A percentile compares a stretch with the other conserved stretches of the same genome.
phyloP scores from a whole-genome alignment of 1,140 invertebrate species.

The Neodiprion virginianus region DNA sequence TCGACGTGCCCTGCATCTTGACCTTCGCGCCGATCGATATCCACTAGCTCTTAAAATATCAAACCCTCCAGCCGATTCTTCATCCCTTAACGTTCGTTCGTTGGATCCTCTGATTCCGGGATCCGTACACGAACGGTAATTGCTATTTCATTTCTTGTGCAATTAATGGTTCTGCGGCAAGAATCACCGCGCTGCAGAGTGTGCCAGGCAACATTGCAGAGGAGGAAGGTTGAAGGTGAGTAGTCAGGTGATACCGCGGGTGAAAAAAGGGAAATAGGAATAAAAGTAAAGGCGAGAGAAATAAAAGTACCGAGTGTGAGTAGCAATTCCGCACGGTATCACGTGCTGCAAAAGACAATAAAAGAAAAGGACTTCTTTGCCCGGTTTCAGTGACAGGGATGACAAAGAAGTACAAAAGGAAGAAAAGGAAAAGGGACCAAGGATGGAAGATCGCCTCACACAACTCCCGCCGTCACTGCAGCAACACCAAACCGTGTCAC shows the following conservation, averaged over 20 bases:
- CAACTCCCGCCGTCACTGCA: too few relatives aligned
- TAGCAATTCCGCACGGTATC: slow-evolving; percentile 6
- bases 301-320: neutral
- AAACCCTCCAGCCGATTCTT: too few relatives aligned
- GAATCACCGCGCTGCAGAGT: neutral
- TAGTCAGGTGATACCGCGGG: neutral
- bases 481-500: neutral
- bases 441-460: slow-evolving; percentile 4
- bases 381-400: neutral
- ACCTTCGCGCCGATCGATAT: neutral
- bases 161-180: neutral
- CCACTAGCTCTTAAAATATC: neutral
- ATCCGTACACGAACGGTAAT: too few relatives aligned
- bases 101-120: too few relatives aligned
- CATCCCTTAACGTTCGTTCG: too few relatives aligned
- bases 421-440: neutral
- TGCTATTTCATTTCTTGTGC: neutral
- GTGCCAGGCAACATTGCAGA: neutral
- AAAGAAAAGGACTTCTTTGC: slow-evolving; percentile 7
- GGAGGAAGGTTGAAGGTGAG: neutral
- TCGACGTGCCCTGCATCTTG: slow-evolving; percentile 1
- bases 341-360: slow-evolving; percentile 3
- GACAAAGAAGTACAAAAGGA: neutral
- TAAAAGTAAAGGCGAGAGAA: neutral
- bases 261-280: neutral